Evolutionary conservation across 2,888 invertebrate genomes (phyloP).

Genomic region (Apocheima hispidaria): DNA sequence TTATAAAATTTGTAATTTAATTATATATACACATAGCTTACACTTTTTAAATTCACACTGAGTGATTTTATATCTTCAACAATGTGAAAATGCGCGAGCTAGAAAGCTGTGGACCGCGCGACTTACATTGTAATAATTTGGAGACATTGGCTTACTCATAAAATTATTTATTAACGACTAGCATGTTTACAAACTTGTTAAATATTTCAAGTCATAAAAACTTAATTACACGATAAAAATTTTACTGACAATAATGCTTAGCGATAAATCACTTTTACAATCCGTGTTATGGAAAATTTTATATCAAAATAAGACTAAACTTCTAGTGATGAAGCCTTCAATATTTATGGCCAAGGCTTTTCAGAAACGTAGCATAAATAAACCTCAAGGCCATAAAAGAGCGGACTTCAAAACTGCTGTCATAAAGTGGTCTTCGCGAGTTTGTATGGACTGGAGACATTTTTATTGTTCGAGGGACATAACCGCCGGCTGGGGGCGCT

Average conservation of each 20-base stretch:
- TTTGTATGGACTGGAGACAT: slow-evolving; percentile 21
- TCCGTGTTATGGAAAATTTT: background rate
- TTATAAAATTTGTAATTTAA: no score
- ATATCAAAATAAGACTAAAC: background rate
- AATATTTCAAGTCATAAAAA: slow-evolving; percentile 9
- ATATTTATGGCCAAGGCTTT: background rate
- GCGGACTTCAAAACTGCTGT: slow-evolving; percentile 24
- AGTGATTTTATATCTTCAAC: no score
- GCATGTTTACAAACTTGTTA: slow-evolving; percentile 12
- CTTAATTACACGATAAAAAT: background rate
- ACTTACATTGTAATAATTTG: background rate
- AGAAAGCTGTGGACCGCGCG: no score
- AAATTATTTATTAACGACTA: slow-evolving; percentile 10
- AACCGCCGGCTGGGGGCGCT: background rate
- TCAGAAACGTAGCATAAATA: slow-evolving; percentile 12
- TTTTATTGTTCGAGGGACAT: slow-evolving; percentile 28
- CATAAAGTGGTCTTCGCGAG: slow-evolving; percentile 17
- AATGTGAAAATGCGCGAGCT: no score
- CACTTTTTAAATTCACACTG: no score
- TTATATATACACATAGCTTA: no score
- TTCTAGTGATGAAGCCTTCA: background rate
- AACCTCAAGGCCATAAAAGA: slow-evolving; percentile 15
- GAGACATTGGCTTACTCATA: background rate
- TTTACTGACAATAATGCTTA: slow-evolving; percentile 1
- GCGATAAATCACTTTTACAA: background rate